phyloP scores from a whole-genome alignment of 2,113 vertebrate species.

The Actenoides lindsayi region DNA sequence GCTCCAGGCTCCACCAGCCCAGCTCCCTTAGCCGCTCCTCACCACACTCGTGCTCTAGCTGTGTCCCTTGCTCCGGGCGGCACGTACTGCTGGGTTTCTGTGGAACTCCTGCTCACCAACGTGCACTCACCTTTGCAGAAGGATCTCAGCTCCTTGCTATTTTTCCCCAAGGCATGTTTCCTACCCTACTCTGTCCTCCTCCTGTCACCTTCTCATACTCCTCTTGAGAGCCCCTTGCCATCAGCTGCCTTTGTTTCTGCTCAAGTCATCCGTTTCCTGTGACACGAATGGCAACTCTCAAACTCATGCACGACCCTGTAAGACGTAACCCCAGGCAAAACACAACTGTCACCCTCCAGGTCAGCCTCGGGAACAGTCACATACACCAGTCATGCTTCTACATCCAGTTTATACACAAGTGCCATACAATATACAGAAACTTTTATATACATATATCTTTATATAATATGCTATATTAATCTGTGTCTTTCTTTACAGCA shows the following conservation, averaged over 20 bases:
- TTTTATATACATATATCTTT: slow-evolving; percentile 81
- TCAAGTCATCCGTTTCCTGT: rapidly evolving
- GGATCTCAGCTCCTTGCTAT: not conserved
- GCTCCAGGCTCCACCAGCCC: no score
- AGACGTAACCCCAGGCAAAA: not conserved
- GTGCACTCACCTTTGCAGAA: not conserved
- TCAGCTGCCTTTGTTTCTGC: not conserved
- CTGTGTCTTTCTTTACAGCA: slow-evolving; percentile 80
- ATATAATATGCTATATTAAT: slow-evolving; percentile 81
- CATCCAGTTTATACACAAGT: slow-evolving; percentile 76
- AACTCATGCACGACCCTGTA: not conserved
- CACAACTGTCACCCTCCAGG: not conserved
- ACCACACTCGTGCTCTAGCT: no score
- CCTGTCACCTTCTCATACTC: not conserved
- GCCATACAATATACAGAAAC: slow-evolving; percentile 78
- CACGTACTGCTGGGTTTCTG: not conserved
- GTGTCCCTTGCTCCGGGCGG: rapidly evolving
- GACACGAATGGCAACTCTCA: not conserved
- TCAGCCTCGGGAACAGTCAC: slow-evolving; percentile 28
- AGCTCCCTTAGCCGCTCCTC: no score
- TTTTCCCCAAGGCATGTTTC: not conserved
- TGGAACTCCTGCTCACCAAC: not conserved
- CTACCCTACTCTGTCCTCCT: rapidly evolving
- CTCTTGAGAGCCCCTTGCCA: not conserved
- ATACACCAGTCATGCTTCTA: slow-evolving; percentile 50